Conservation (phyloP, 2,113 vertebrate genomes). For the Psophia crepitans region DNA sequence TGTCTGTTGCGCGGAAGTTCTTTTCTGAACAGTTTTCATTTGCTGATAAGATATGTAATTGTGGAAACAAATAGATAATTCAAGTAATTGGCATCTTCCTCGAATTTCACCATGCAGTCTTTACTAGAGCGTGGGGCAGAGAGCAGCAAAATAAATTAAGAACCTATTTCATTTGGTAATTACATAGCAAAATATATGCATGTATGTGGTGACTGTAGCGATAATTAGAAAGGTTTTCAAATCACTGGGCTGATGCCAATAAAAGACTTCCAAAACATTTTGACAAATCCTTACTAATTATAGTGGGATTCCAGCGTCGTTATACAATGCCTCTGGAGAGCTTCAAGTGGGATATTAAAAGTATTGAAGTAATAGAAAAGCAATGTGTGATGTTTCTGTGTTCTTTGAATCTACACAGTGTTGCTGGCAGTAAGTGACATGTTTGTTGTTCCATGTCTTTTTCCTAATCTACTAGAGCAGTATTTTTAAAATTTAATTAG, state of each 20-base stretch:
- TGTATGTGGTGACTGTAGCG: not conserved
- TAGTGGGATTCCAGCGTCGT: not conserved
- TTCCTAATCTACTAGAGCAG: not conserved
- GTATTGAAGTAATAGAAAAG: not conserved
- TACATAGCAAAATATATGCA: not conserved
- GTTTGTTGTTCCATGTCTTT: not conserved
- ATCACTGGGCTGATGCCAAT: not conserved
- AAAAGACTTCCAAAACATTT: not conserved
- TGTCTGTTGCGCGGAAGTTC: not conserved
- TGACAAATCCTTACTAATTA: not conserved
- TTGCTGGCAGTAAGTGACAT: not conserved
- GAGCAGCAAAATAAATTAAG: not conserved
- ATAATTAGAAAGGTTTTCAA: conserved; percentile 12
- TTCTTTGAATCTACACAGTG: not conserved
- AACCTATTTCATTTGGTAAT: not conserved
- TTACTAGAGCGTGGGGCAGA: not conserved
- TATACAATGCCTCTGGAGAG: not conserved
- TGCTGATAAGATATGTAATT: not conserved
- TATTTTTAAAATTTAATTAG: not conserved
- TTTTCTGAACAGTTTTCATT: not conserved
- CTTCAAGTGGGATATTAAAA: not conserved
- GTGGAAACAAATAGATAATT: not conserved
- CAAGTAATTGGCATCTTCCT: not conserved
- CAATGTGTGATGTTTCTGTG: not conserved
- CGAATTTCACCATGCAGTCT: not conserved